These are phyloP conservation scores for Fundulus diaphanus DNA, from an alignment of 2,797 vertebrate species.

Conservation along the genomic window DNA sequence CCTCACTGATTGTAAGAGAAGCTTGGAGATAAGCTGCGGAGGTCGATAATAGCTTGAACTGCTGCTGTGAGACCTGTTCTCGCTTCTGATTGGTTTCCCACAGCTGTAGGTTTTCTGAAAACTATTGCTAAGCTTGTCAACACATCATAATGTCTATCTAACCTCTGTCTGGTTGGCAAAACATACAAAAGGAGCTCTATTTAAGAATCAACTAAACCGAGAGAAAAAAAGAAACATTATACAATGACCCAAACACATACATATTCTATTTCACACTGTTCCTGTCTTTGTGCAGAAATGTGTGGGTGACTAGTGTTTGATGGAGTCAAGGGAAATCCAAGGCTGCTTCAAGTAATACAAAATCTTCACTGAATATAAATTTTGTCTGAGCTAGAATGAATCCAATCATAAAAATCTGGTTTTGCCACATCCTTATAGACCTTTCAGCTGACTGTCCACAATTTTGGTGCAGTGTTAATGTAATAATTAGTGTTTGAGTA, in stretches of 20 bases:
- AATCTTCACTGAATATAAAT: constrained; percentile 45
- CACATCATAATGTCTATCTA: constrained; percentile 19
- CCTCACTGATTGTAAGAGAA: constrained; percentile 25
- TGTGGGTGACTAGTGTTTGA: constrained; percentile 58
- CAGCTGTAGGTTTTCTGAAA: constrained; percentile 14
- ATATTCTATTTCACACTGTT: constrained; percentile 1
- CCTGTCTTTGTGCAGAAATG: constrained; percentile 27
- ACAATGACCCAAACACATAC: constrained; percentile 7
- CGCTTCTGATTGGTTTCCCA: constrained; percentile 4
- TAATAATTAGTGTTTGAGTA: not conserved
- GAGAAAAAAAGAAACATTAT: not conserved
- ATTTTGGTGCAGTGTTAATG: constrained; percentile 4
- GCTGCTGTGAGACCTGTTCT: constrained; percentile 8
- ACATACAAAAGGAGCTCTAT: not conserved
- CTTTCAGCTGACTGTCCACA: not conserved
- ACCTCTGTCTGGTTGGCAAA: constrained; percentile 26
- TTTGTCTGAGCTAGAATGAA: constrained; percentile 21
- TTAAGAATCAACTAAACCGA: not conserved
- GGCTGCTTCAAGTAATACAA: constrained; percentile 19
- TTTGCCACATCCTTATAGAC: constrained; percentile 13
- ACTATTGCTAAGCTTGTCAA: constrained; percentile 11
- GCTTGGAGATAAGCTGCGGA: constrained; percentile 22
- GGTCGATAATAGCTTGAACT: constrained; percentile 53
- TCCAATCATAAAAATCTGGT: constrained; percentile 23
- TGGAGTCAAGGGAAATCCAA: constrained; percentile 45